These are phyloP conservation scores for Podarcis raffonei DNA, from an alignment of 2,113 vertebrate genomes.

Conservation along the genomic window DNA sequence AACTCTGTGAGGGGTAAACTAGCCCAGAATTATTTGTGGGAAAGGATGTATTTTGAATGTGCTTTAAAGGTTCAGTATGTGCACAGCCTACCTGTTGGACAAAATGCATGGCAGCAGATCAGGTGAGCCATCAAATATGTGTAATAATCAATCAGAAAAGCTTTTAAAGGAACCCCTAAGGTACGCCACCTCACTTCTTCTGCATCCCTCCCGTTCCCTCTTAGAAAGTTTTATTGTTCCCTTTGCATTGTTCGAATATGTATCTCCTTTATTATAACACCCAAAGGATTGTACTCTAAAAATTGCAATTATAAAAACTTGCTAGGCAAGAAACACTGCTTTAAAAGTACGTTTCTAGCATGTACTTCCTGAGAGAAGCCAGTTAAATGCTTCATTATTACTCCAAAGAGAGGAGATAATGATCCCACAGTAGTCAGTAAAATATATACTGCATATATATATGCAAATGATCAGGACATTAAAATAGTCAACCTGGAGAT, in stretches of 20 bases:
- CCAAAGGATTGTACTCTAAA: conserved; percentile 43
- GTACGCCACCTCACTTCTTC: background rate
- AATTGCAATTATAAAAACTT: conserved; percentile 30
- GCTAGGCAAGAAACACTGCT: conserved; percentile 18
- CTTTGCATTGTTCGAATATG: background rate
- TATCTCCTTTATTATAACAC: conserved; percentile 43
- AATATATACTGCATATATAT: conserved; percentile 4
- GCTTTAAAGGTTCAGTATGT: no score
- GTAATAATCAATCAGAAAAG: background rate
- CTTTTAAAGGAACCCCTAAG: background rate
- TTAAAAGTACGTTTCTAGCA: conserved; percentile 16
- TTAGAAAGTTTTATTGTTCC: background rate
- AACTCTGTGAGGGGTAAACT: no score
- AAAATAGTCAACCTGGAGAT: background rate
- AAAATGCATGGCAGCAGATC: background rate
- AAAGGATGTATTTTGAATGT: no score
- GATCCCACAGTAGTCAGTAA: conserved; percentile 7
- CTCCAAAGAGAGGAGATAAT: background rate
- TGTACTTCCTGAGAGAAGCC: conserved; percentile 29
- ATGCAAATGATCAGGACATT: background rate
- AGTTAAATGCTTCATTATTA: conserved; percentile 25
- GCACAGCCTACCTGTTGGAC: background rate
- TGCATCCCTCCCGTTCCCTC: background rate
- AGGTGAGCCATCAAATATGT: background rate
- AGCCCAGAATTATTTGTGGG: no score